phyloP scores from a whole-genome alignment of 2,113 vertebrate species.

The Sorex fumeus region DNA sequence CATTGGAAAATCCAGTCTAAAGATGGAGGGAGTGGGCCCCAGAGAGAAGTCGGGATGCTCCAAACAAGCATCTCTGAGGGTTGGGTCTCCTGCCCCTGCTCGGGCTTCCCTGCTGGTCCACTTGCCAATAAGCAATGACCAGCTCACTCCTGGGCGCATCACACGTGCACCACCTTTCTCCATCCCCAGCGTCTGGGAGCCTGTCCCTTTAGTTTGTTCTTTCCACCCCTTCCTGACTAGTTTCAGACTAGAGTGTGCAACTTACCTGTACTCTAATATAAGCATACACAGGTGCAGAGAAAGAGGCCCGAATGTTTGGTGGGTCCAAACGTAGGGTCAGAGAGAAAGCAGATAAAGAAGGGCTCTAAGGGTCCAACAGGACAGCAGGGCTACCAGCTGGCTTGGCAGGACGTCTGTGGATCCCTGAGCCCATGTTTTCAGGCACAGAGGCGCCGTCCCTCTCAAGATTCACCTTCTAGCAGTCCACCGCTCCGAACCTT shows the following conservation, averaged over 20 bases:
- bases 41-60: background rate
- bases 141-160: background rate
- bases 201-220: background rate
- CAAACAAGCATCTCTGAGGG: background rate
- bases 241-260: background rate
- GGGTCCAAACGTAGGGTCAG: background rate
- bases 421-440: background rate
- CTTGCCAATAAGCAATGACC: background rate
- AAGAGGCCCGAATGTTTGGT: background rate
- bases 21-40: background rate
- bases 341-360: too few species aligned
- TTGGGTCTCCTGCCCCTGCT: background rate
- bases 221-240: background rate
- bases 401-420: too few species aligned
- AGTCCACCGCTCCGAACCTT: slow-evolving; percentile 14
- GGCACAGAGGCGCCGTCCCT: background rate
- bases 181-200: background rate
- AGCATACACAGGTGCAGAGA: background rate
- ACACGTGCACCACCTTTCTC: background rate
- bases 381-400: too few species aligned
- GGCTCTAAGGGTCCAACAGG: too few species aligned
- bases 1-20: background rate
- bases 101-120: background rate
- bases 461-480: background rate
- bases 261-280: background rate